These are phyloP conservation scores for Oryzias sinensis DNA, from an alignment of 2,797 vertebrate species.

Conservation along the genomic window DNA sequence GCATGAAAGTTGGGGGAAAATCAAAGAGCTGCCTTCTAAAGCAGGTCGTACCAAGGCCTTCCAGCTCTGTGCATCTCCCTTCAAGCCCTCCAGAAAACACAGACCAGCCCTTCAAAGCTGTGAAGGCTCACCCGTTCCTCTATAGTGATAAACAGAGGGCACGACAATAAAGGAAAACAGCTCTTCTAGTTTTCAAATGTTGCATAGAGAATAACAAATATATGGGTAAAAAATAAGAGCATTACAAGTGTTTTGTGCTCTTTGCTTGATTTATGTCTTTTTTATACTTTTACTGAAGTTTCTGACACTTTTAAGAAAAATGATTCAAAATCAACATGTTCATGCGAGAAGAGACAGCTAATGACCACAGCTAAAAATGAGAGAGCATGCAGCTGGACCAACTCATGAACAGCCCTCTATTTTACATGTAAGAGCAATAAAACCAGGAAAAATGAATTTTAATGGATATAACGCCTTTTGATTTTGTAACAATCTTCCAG, in stretches of 20 bases:
- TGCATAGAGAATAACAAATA: slow-evolving; percentile 10
- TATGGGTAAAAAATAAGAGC: background rate
- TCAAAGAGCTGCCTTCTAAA: slow-evolving; percentile 67
- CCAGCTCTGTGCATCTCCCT: slow-evolving; percentile 39
- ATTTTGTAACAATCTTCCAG: slow-evolving; percentile 49
- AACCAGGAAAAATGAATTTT: too few species aligned
- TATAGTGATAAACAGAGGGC: slow-evolving; percentile 48
- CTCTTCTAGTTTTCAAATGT: slow-evolving; percentile 6
- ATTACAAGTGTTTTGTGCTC: slow-evolving; percentile 7
- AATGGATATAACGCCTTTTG: slow-evolving; percentile 15
- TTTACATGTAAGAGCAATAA: slow-evolving; percentile 45
- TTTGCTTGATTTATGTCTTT: too few species aligned
- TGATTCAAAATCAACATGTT: too few species aligned
- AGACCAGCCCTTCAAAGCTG: slow-evolving; percentile 30
- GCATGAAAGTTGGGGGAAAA: slow-evolving; percentile 57
- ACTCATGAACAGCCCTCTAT: slow-evolving; percentile 27
- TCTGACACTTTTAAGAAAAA: too few species aligned
- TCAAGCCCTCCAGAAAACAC: slow-evolving; percentile 29
- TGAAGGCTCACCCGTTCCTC: slow-evolving; percentile 44
- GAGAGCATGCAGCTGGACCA: too few species aligned
- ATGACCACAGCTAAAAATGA: too few species aligned
- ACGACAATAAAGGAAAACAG: slow-evolving; percentile 35
- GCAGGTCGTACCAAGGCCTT: slow-evolving; percentile 58
- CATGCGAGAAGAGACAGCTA: too few species aligned
- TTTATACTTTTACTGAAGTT: too few species aligned